Conservation (phyloP, 1,140 invertebrate genomes). For the Diachasma alloeum region DNA sequence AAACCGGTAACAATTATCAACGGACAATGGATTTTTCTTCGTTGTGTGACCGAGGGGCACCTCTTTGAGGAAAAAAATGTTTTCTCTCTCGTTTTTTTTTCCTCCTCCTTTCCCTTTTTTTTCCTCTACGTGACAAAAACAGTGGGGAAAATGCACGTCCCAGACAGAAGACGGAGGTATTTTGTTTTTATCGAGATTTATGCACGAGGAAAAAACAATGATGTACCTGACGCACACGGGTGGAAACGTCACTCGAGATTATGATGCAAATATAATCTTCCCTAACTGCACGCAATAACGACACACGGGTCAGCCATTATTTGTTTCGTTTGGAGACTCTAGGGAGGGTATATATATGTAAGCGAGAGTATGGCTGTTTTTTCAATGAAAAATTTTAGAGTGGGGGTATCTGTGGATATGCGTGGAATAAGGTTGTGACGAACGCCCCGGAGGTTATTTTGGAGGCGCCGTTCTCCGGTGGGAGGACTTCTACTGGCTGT, state of each 20-base stretch:
- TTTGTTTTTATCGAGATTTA: background rate
- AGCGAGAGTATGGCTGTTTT: background rate
- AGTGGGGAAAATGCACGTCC: background rate
- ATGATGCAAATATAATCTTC: background rate
- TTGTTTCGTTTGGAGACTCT: conserved; percentile 29
- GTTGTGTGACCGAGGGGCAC: background rate
- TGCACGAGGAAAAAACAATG: background rate
- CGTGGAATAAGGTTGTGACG: no score
- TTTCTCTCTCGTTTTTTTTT: background rate
- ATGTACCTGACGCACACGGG: background rate
- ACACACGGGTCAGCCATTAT: conserved; percentile 39
- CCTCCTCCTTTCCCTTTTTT: no score
- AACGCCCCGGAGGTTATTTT: no score
- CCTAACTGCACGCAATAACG: conserved; percentile 29
- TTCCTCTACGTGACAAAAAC: background rate
- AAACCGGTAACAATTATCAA: background rate
- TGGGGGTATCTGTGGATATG: no score
- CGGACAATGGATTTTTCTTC: background rate
- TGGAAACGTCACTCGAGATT: background rate
- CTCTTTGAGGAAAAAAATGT: background rate
- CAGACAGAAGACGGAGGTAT: background rate
- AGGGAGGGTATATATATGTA: background rate
- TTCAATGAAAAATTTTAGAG: background rate
- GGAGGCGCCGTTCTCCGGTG: no score
- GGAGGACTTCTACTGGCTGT: no score